phyloP scores from a whole-genome alignment of 2,888 invertebrate genomes.

The Dione vanillae region DNA sequence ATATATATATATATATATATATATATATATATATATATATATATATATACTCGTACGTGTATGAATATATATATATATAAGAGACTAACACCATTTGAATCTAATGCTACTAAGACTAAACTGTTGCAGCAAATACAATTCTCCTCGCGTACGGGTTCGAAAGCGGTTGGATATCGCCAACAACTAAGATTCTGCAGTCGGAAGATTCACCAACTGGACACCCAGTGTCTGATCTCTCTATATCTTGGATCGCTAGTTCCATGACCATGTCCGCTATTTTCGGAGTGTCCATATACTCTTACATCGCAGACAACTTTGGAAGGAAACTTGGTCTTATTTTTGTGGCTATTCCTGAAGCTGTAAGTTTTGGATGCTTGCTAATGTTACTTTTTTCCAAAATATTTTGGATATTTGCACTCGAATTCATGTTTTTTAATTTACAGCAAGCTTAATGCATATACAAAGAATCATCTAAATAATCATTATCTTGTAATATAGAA shows the following conservation, averaged over 20 bases:
- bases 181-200: conserved; percentile 62
- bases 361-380: conserved; percentile 52
- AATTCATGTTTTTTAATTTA: too few relatives aligned
- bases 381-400: too few relatives aligned
- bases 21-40: too few relatives aligned
- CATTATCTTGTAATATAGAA: too few relatives aligned
- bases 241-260: conserved; percentile 76
- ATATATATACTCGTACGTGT: too few relatives aligned
- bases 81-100: background rate
- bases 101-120: background rate
- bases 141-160: conserved; percentile 59
- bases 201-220: conserved; percentile 58
- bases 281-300: conserved; percentile 70
- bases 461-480: too few relatives aligned
- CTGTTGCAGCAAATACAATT: conserved; percentile 38
- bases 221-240: conserved; percentile 63
- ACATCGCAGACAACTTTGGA: conserved; percentile 69
- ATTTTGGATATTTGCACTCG: too few relatives aligned
- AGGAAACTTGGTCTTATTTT: conserved; percentile 71
- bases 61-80: too few relatives aligned
- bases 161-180: conserved; percentile 72
- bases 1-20: too few relatives aligned
- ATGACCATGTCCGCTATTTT: conserved; percentile 62
- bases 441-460: too few relatives aligned
- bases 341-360: conserved; percentile 70